Evolutionary conservation across 2,797 vertebrate species (phyloP), one percentile per base, ranked within the genome.

Genomic region (Australoheros facetus): DNA sequence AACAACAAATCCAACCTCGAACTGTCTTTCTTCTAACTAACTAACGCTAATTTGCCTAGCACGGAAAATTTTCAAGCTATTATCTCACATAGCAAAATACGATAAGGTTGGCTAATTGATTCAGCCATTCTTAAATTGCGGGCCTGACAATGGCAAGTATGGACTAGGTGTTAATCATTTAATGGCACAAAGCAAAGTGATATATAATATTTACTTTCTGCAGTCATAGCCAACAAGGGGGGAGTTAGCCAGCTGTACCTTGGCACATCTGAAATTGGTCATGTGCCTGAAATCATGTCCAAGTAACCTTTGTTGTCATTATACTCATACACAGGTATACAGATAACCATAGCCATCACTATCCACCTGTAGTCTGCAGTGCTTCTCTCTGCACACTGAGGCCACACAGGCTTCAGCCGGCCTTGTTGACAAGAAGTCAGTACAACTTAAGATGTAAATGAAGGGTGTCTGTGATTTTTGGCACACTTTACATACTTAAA

Each of bases 381-480:
- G 55, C 72, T 82, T 73, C 21, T 73, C 71, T 75, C 55, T 78
- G 28, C 57, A 42, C 55, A 73, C 28, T 64, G 66, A 16, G 82
- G 78, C 90, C 91, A 91, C 91, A 93, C 89, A 87, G 71, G 78
- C 73, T 71, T 86, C 17, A 71, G 32, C 71, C 58, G 76, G 78
- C 60, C 56, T 70, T 74, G 88, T 89, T 85, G 82, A 91, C 83
- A 83, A 89, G 87, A 92, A 88, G 86, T 91, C 72, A 45, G 64
- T 87, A 88, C 87, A 89, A 80, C 86, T 89, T 85, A 82, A 85
- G 72, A 92, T 92, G 87, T 83, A 92, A 93, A 89, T 86, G 84
- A 79, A 88, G 85, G 89, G 81, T 90, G 90, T 89, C 87, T 86
- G 88, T 91, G 92, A 93, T 89, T 89, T 85, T 91, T 93, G 91